A percentile compares a stretch with the other conserved stretches of the same genome.
These are phyloP conservation scores for Polymixis flavicincta DNA, from an alignment of 2,888 invertebrate genomes.

Conservation along the genomic window DNA sequence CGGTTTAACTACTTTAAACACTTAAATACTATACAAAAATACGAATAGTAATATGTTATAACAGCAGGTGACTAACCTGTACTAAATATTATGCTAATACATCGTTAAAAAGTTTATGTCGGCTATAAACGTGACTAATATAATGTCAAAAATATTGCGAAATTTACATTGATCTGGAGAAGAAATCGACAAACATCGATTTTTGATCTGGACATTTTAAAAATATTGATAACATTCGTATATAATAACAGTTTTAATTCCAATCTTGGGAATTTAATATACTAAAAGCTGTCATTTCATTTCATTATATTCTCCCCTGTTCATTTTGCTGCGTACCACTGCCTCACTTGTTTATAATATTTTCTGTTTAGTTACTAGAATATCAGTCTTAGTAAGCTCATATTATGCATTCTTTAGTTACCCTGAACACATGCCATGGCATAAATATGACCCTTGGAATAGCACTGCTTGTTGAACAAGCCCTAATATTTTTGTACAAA, in stretches of 20 bases:
- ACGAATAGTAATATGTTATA: slow-evolving; percentile 32
- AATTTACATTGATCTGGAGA: not conserved
- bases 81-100: slow-evolving; percentile 37
- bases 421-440: not conserved
- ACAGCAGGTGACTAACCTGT: slow-evolving; percentile 2
- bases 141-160: slow-evolving; percentile 4
- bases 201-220: not conserved
- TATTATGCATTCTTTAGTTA: slow-evolving; percentile 43
- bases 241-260: slow-evolving; percentile 1
- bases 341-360: not conserved
- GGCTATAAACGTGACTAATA: not conserved
- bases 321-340: not conserved
- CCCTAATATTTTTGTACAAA: not conserved
- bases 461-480: not conserved
- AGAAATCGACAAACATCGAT: not conserved
- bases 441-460: slow-evolving; percentile 30
- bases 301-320: not conserved
- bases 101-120: not conserved
- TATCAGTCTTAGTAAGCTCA: slow-evolving; percentile 57
- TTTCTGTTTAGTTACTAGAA: slow-evolving; percentile 33
- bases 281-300: slow-evolving; percentile 1
- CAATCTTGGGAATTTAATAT: not conserved
- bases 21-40: slow-evolving; percentile 34
- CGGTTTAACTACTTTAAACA: slow-evolving; percentile 12
- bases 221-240: slow-evolving; percentile 4